Conservation (phyloP, 2,113 vertebrate species). For the Paraplagusia blochii region DNA sequence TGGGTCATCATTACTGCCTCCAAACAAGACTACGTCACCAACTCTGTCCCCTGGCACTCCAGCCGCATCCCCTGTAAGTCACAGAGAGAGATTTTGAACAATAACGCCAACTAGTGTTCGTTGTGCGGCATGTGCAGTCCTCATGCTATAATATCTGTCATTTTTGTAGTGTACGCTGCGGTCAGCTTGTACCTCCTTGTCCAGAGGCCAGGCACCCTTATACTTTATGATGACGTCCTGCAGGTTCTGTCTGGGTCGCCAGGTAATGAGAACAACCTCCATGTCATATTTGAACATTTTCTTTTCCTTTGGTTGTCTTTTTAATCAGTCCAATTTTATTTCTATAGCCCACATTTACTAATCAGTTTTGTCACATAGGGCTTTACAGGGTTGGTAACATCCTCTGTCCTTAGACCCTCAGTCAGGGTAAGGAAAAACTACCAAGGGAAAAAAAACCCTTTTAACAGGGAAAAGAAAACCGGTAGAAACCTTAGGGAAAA, state of each 20-base stretch:
- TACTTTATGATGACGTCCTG: constrained; percentile 92
- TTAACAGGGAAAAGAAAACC: too few relatives aligned
- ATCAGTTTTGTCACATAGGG: too few relatives aligned
- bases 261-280: constrained; percentile 70
- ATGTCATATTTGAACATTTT: background rate
- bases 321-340: too few relatives aligned
- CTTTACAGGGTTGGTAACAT: too few relatives aligned
- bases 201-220: constrained; percentile 89
- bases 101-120: background rate
- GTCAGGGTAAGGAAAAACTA: too few relatives aligned
- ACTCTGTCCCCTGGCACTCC: constrained; percentile 93
- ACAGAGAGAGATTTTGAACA: background rate
- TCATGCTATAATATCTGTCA: background rate
- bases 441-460: too few relatives aligned
- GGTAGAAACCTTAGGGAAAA: too few relatives aligned
- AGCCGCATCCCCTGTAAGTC: constrained; percentile 89
- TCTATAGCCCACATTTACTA: too few relatives aligned
- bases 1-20: constrained; percentile 85
- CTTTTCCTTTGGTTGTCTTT: too few relatives aligned
- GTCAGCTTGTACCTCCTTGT: constrained; percentile 92
- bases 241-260: constrained; percentile 92
- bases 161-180: constrained; percentile 84
- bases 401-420: too few relatives aligned
- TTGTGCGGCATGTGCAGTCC: background rate
- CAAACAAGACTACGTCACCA: constrained; percentile 86